These are phyloP conservation scores for Atherinomorus stipes DNA, from an alignment of 2,113 vertebrate genomes.

Conservation along the genomic window DNA sequence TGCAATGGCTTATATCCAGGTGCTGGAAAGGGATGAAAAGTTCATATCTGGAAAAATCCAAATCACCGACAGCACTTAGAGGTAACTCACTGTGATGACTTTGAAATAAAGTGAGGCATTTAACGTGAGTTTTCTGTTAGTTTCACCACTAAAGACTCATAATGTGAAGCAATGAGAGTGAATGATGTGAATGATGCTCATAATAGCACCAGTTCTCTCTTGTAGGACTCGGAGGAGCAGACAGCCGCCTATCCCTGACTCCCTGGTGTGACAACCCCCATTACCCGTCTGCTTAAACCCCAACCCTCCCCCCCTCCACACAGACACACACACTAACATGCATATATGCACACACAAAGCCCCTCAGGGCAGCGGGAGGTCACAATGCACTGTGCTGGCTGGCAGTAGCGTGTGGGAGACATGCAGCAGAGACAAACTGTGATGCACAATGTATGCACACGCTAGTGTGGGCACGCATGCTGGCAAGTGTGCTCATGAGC, in stretches of 20 bases:
- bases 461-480: conserved; percentile 60
- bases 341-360: conserved; percentile 44
- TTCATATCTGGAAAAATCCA: neutral
- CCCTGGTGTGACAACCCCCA: conserved; percentile 83
- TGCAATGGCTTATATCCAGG: neutral
- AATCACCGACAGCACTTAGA: neutral
- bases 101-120: conserved; percentile 14
- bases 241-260: conserved; percentile 68
- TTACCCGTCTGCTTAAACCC: conserved; percentile 79
- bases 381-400: conserved; percentile 64
- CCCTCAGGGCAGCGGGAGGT: conserved; percentile 72
- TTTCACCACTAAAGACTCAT: conserved; percentile 24
- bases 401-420: conserved; percentile 68
- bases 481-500: conserved; percentile 63
- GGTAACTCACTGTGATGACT: neutral
- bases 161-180: conserved; percentile 30
- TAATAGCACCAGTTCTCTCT: conserved; percentile 61
- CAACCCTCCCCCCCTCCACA: conserved; percentile 38
- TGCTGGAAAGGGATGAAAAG: neutral
- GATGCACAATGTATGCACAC: conserved; percentile 40
- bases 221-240: conserved; percentile 64
- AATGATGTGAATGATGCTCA: conserved; percentile 56
- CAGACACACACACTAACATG: conserved; percentile 39
- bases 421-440: conserved; percentile 59
- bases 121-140: conserved; percentile 6